phyloP scores from a whole-genome alignment of 37 sponge, comb jelly and placozoan genomes.

The Mnemiopsis leidyi region DNA sequence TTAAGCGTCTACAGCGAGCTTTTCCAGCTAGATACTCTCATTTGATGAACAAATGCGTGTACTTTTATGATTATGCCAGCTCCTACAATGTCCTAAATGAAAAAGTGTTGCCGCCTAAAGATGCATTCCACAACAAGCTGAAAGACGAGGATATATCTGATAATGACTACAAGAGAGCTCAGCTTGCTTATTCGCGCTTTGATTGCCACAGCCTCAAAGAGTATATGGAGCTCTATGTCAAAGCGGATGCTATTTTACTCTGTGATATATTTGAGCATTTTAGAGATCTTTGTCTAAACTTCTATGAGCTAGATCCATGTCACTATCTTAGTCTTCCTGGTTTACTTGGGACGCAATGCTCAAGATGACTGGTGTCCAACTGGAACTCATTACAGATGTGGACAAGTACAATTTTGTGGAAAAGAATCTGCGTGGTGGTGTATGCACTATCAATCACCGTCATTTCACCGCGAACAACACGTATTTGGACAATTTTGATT shows the following conservation, averaged over 20 bases:
- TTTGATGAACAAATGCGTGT: slow-evolving; percentile 8
- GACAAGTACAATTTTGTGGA: slow-evolving; percentile 38
- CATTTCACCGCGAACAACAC: slow-evolving; percentile 4
- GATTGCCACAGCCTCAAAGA: slow-evolving; percentile 9
- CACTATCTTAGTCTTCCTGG: slow-evolving; percentile 44
- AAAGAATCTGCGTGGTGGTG: not conserved
- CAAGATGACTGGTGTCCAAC: not conserved
- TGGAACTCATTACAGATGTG: not conserved
- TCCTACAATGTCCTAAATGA: not conserved
- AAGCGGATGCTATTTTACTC: slow-evolving; percentile 3
- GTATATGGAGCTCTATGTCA: slow-evolving; percentile 59
- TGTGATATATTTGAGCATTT: slow-evolving; percentile 61
- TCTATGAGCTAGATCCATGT: slow-evolving; percentile 47
- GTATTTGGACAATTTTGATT: not conserved
- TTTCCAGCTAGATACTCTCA: not conserved
- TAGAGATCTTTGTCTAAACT: not conserved
- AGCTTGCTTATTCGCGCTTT: not conserved
- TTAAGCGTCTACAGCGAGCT: not conserved
- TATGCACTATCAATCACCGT: slow-evolving; percentile 11
- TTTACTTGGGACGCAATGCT: slow-evolving; percentile 64
- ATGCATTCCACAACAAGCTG: slow-evolving; percentile 19
- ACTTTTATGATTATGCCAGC: slow-evolving; percentile 44
- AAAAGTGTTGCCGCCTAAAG: slow-evolving; percentile 17
- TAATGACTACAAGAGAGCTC: slow-evolving; percentile 22
- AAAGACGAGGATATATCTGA: slow-evolving; percentile 21